Evolutionary conservation across 2,888 invertebrate species (phyloP).

Genomic region (Acanthosepion esculentum): DNA sequence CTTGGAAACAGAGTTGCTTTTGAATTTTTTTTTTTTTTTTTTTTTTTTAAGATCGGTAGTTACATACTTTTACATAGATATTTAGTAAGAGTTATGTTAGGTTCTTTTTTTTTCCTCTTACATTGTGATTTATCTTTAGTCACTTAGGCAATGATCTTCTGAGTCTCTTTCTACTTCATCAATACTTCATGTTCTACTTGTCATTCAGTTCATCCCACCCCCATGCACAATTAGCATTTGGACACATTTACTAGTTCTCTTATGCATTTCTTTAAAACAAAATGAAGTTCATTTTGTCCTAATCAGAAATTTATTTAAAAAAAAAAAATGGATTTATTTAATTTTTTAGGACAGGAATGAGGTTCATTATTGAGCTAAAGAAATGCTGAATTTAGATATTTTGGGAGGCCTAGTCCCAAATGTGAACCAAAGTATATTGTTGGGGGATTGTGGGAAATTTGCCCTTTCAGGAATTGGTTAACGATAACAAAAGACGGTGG

Average conservation of each 20-base stretch:
- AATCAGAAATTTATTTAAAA: not conserved
- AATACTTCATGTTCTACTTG: conserved; percentile 24
- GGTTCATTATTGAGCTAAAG: not conserved
- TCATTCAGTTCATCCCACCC: not conserved
- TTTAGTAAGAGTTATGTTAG: no score
- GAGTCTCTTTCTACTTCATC: not conserved
- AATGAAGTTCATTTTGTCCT: not conserved
- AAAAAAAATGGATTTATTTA: not conserved
- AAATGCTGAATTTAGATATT: not conserved
- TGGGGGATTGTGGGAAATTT: not conserved
- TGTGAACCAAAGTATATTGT: not conserved
- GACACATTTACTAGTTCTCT: not conserved
- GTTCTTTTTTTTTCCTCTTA: not conserved
- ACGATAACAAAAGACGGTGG: not conserved
- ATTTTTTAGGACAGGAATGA: not conserved
- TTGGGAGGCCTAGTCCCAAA: not conserved
- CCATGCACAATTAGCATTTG: not conserved
- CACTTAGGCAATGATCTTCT: not conserved
- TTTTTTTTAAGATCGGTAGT: no score
- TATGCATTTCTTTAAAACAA: not conserved
- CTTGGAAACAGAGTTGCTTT: no score
- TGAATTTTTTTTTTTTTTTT: no score
- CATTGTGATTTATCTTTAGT: not conserved
- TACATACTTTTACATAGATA: no score
- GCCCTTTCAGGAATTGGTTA: not conserved